A percentile compares a stretch with the other conserved stretches of the same genome.
These are phyloP conservation scores for Corella eumyota DNA, from an alignment of 23 tunicate genomes.

Conservation along the genomic window DNA sequence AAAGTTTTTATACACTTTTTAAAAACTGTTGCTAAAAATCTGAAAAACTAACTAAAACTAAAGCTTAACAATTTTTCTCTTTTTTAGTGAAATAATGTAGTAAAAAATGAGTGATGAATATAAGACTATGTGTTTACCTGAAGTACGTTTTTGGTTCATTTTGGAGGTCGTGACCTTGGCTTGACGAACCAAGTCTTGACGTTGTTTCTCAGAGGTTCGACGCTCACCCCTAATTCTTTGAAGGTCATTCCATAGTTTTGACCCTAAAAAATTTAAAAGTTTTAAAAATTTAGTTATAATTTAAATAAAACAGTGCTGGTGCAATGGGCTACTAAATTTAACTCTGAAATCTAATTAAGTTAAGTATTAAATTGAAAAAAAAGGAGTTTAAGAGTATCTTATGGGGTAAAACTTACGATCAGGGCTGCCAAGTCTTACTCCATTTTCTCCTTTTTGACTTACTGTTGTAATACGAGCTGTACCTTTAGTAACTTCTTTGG, in stretches of 20 bases:
- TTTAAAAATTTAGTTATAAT: too few relatives aligned
- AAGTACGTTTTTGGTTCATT: constrained; percentile 50
- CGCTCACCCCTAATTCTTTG: constrained; percentile 30
- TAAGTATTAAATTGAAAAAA: not conserved
- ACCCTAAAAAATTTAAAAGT: constrained; percentile 22
- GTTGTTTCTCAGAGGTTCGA: constrained; percentile 27
- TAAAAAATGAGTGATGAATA: too few relatives aligned
- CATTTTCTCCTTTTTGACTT: not conserved
- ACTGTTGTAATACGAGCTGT: not conserved
- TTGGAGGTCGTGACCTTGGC: constrained; percentile 50
- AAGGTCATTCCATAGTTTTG: constrained; percentile 50
- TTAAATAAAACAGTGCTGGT: too few relatives aligned
- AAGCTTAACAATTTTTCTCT: too few relatives aligned
- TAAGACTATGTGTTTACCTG: too few relatives aligned
- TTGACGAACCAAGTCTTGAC: constrained; percentile 62
- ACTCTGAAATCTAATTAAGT: too few relatives aligned
- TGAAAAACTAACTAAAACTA: too few relatives aligned
- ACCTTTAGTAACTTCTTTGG: too few relatives aligned
- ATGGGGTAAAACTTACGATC: constrained; percentile 7
- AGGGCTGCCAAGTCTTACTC: constrained; percentile 13
- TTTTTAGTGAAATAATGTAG: too few relatives aligned
- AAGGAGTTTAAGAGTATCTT: not conserved
- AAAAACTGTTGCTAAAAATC: too few relatives aligned
- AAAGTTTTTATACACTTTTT: too few relatives aligned
- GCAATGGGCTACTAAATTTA: too few relatives aligned